A percentile compares a stretch with the other conserved stretches of the same genome.
These are phyloP conservation scores for Amphiura filiformis DNA, from an alignment of 35 echinoderm and acorn worm genomes.

Conservation along the genomic window DNA sequence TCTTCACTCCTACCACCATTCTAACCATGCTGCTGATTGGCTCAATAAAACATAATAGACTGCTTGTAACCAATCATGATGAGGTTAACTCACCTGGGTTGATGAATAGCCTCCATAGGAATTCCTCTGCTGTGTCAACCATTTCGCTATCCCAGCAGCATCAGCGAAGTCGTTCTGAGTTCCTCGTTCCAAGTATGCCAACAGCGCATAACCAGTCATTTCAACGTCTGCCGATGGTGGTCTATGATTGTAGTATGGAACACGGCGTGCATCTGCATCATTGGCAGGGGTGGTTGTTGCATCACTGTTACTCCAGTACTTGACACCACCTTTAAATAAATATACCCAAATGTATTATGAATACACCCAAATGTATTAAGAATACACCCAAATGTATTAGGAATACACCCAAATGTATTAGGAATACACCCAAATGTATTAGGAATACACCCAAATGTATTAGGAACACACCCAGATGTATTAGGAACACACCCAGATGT, in stretches of 20 bases:
- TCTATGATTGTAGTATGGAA: slow-evolving; percentile 37
- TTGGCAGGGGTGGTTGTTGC: neutral
- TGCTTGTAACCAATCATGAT: neutral
- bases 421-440: no score
- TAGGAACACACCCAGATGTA: no score
- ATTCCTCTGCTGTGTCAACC: slow-evolving; percentile 80
- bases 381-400: no score
- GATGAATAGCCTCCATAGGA: slow-evolving; percentile 75
- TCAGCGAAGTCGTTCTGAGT: slow-evolving; percentile 15
- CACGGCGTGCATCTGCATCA: slow-evolving; percentile 24
- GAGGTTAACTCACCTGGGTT: slow-evolving; percentile 66
- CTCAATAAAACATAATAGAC: no score
- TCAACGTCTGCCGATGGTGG: slow-evolving; percentile 72
- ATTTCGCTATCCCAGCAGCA: slow-evolving; percentile 29
- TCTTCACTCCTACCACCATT: no score
- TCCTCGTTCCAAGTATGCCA: slow-evolving; percentile 49
- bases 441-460: no score
- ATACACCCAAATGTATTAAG: no score
- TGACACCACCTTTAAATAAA: slow-evolving; percentile 35
- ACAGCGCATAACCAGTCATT: slow-evolving; percentile 74
- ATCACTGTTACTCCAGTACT: slow-evolving; percentile 43
- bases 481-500: no score
- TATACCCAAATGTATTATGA: no score
- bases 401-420: no score
- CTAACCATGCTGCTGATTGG: no score